These are phyloP conservation scores for Nomada ruficornis DNA, from an alignment of 2,888 invertebrate genomes.

Conservation along the genomic window DNA sequence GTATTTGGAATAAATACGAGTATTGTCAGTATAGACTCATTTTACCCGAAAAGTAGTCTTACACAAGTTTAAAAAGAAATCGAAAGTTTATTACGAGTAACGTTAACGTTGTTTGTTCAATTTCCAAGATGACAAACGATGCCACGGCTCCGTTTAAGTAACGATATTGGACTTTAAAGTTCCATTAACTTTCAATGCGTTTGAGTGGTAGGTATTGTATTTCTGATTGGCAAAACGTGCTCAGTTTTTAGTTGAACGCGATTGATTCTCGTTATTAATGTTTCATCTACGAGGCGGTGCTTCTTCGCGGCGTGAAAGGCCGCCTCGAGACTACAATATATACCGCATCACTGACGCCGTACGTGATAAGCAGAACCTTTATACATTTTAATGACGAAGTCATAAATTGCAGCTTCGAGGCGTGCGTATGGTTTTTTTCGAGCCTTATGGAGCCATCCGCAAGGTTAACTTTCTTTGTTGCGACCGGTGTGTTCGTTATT, in stretches of 20 bases:
- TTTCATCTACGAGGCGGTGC: neutral
- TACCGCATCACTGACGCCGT: constrained; percentile 8
- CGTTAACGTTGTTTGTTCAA: neutral
- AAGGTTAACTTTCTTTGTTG: constrained; percentile 55
- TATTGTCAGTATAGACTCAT: too few species aligned
- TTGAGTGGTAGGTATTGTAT: neutral
- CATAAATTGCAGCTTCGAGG: constrained; percentile 47
- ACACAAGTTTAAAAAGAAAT: too few species aligned
- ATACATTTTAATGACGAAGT: constrained; percentile 61
- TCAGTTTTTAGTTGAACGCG: neutral
- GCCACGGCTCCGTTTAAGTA: too few species aligned
- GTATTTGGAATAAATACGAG: too few species aligned
- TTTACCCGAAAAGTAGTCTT: too few species aligned
- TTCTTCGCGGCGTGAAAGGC: constrained; percentile 16
- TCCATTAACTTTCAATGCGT: constrained; percentile 16
- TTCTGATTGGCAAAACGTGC: neutral
- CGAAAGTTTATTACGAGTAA: neutral
- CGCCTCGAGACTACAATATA: constrained; percentile 9
- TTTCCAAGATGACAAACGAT: constrained; percentile 4
- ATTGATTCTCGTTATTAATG: constrained; percentile 6
- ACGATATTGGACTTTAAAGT: constrained; percentile 2
- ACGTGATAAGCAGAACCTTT: constrained; percentile 55
- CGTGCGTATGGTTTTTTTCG: constrained; percentile 42
- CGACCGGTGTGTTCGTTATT: constrained; percentile 35
- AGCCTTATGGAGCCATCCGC: constrained; percentile 53